phyloP scores from a whole-genome alignment of 2,888 invertebrate genomes.

The Psylliodes chrysocephalus region DNA sequence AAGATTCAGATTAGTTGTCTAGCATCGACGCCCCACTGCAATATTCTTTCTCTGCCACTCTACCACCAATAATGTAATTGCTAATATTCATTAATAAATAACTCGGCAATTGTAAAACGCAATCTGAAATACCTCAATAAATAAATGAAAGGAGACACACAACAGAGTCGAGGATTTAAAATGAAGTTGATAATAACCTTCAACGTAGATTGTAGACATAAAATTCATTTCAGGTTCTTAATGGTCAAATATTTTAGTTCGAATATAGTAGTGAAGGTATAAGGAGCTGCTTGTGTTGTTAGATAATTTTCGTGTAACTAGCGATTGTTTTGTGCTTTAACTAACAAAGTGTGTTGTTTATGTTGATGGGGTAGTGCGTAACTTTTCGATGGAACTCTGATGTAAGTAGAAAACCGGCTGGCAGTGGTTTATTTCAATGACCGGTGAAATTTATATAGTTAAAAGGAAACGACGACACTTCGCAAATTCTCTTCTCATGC shows the following conservation, averaged over 20 bases:
- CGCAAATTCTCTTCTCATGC: too few species aligned
- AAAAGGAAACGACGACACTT: too few species aligned
- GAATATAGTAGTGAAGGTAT: conserved; percentile 55
- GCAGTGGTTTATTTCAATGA: conserved; percentile 38
- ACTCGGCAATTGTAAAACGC: conserved; percentile 52
- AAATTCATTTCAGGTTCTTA: conserved; percentile 59
- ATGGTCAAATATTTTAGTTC: conserved; percentile 58
- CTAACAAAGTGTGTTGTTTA: conserved; percentile 38
- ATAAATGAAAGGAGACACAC: conserved; percentile 55
- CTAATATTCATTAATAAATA: conserved; percentile 54
- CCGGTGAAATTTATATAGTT: conserved; percentile 23
- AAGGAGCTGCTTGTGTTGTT: conserved; percentile 49
- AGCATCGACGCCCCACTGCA: conserved; percentile 16
- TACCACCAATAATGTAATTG: conserved; percentile 46
- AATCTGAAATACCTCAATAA: conserved; percentile 53
- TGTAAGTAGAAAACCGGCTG: conserved; percentile 39
- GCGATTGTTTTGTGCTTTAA: conserved; percentile 38
- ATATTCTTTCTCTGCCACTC: conserved; percentile 18
- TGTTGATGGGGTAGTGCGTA: conserved; percentile 36
- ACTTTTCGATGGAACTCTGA: conserved; percentile 38
- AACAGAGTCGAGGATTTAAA: conserved; percentile 48
- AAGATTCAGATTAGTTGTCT: conserved; percentile 8
- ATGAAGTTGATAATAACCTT: conserved; percentile 58
- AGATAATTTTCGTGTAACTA: conserved; percentile 49
- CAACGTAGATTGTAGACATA: conserved; percentile 58